A percentile compares a stretch with the other conserved stretches of the same genome.
These are phyloP conservation scores for Lanius collurio DNA, from an alignment of 2,113 vertebrate genomes.

Conservation along the genomic window DNA sequence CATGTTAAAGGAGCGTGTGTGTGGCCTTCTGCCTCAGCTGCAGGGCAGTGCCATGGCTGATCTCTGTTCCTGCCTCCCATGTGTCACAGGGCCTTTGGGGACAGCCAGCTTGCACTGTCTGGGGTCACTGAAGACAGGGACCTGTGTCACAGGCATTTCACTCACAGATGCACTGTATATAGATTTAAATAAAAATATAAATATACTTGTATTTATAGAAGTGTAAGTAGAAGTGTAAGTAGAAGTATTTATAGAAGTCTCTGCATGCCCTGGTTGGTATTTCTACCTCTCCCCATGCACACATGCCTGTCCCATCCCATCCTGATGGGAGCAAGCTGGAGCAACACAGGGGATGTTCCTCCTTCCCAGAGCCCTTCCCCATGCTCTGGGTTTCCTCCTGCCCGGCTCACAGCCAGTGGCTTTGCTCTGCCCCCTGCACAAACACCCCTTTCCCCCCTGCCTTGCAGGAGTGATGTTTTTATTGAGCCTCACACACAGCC, in stretches of 20 bases:
- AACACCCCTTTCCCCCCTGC: not conserved
- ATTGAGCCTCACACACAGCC: not conserved
- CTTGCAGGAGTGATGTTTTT: not conserved
- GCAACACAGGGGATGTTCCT: not conserved
- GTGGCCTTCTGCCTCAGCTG: not conserved
- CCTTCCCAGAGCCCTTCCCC: not conserved
- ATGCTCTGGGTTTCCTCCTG: not conserved
- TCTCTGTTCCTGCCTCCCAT: not conserved
- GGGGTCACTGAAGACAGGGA: not conserved
- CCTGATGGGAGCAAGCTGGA: not conserved
- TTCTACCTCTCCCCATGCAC: not conserved
- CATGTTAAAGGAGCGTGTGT: not conserved
- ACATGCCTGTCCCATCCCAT: not conserved
- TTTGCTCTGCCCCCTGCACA: not conserved
- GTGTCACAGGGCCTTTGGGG: not conserved
- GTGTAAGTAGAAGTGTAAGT: no score
- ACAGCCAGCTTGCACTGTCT: not conserved
- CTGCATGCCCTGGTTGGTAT: not conserved
- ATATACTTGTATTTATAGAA: no score
- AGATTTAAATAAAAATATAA: not conserved
- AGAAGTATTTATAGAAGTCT: not conserved
- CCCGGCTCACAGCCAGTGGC: not conserved
- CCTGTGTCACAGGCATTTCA: not conserved
- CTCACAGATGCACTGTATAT: accelerated
- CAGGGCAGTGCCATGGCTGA: not conserved